phyloP scores from a whole-genome alignment of 1,140 invertebrate species.

The Scaptomyza montana region DNA sequence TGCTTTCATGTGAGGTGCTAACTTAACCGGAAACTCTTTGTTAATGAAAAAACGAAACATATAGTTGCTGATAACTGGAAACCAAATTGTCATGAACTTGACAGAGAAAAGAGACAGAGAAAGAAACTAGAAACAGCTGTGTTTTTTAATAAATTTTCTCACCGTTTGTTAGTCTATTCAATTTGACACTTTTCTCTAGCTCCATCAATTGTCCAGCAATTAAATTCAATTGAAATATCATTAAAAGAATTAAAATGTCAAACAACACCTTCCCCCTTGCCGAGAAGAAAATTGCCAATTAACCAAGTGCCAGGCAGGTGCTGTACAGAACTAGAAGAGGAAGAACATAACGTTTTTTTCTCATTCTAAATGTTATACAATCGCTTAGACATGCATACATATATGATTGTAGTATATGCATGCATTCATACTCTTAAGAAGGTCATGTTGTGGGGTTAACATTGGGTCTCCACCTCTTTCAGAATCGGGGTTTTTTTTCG shows the following conservation, averaged over 20 bases:
- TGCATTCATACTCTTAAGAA: slow-evolving; percentile 42
- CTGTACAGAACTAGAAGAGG: not conserved
- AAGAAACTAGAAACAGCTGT: slow-evolving; percentile 22
- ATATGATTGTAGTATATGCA: not conserved
- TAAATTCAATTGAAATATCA: slow-evolving; percentile 66
- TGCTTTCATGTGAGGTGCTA: slow-evolving; percentile 19
- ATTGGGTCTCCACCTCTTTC: slow-evolving; percentile 9
- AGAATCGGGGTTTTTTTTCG: not conserved
- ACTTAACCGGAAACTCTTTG: slow-evolving; percentile 24
- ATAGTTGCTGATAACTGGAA: slow-evolving; percentile 26
- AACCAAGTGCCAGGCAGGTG: slow-evolving; percentile 26
- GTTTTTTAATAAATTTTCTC: slow-evolving; percentile 48
- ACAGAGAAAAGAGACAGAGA: too few species aligned
- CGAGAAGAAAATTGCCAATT: slow-evolving; percentile 38
- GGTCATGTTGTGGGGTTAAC: slow-evolving; percentile 47
- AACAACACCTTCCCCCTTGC: not conserved
- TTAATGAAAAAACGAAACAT: slow-evolving; percentile 1
- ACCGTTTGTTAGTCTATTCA: slow-evolving; percentile 55
- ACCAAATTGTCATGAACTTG: not conserved
- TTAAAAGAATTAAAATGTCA: slow-evolving; percentile 28
- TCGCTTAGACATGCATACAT: slow-evolving; percentile 22
- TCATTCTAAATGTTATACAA: slow-evolving; percentile 30
- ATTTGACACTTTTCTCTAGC: slow-evolving; percentile 54
- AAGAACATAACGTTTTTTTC: not conserved
- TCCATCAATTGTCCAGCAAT: slow-evolving; percentile 60